Evolutionary conservation across 2,113 vertebrate genomes (phyloP).

Genomic region (Crotophaga sulcirostris): DNA sequence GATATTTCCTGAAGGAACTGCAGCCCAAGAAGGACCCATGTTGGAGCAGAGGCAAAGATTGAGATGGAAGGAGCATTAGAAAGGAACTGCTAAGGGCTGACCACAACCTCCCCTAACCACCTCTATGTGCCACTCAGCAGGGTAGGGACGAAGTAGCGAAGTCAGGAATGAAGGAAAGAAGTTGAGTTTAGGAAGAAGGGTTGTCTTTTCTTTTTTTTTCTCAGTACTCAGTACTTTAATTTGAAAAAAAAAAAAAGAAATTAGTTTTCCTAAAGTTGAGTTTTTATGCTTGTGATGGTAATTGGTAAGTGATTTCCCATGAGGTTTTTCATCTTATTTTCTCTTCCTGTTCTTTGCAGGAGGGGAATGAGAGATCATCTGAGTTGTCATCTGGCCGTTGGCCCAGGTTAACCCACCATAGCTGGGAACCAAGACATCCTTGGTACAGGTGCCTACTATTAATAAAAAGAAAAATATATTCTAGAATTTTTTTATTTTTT

Average conservation of each 20-base stretch:
- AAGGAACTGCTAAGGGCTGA: background rate
- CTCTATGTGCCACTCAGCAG: background rate
- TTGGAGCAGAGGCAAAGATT: background rate
- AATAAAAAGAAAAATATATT: background rate
- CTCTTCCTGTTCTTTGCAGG: background rate
- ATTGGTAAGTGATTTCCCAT: background rate
- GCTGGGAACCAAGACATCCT: background rate
- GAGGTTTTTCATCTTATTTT: background rate
- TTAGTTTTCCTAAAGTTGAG: background rate
- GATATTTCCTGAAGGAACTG: too few species aligned
- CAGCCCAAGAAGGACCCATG: too few species aligned
- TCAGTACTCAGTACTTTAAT: background rate
- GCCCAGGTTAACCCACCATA: background rate
- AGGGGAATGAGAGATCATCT: background rate
- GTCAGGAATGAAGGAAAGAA: background rate
- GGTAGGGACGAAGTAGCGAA: background rate
- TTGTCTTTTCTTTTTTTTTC: background rate
- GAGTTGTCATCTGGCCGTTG: background rate
- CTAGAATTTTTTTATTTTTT: background rate
- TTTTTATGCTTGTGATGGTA: background rate
- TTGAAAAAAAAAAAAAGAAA: background rate
- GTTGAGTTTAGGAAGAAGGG: background rate
- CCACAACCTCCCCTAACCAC: rapidly evolving
- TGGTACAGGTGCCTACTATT: background rate
- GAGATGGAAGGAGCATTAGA: background rate